Conservation (phyloP, 2,888 invertebrate genomes). For the Dicycla oo region DNA sequence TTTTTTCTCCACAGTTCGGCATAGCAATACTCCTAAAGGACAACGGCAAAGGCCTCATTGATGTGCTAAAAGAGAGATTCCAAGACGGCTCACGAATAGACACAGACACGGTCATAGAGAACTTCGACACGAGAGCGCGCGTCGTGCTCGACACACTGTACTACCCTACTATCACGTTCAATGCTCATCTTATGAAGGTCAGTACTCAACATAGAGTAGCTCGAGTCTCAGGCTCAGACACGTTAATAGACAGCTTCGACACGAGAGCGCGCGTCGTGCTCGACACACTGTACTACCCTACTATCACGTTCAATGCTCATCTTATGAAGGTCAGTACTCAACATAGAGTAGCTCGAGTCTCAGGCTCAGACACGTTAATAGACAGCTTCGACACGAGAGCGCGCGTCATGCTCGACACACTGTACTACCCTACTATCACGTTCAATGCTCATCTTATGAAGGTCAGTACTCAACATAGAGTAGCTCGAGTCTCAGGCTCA, state of each 20-base stretch:
- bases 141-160: constrained; percentile 85
- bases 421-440: constrained; percentile 82
- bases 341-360: not conserved
- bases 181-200: constrained; percentile 86
- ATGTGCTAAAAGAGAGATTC: constrained; percentile 78
- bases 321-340: constrained; percentile 82
- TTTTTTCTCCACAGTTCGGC: constrained; percentile 79
- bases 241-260: constrained; percentile 85
- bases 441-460: constrained; percentile 86
- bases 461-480: constrained; percentile 69
- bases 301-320: constrained; percentile 83
- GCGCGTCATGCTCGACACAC: constrained; percentile 80
- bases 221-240: constrained; percentile 63
- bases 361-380: constrained; percentile 75
- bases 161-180: constrained; percentile 86
- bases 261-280: constrained; percentile 82
- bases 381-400: constrained; percentile 87
- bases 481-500: constrained; percentile 29
- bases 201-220: constrained; percentile 3
- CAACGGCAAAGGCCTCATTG: constrained; percentile 84
- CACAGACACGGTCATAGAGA: constrained; percentile 79
- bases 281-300: constrained; percentile 83
- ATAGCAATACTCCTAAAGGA: constrained; percentile 83
- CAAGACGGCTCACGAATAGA: constrained; percentile 63
- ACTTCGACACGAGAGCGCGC: constrained; percentile 86